Evolutionary conservation across 2,113 vertebrate species (phyloP), one percentile per base, ranked within the genome.

Genomic region (Tyto alba): DNA sequence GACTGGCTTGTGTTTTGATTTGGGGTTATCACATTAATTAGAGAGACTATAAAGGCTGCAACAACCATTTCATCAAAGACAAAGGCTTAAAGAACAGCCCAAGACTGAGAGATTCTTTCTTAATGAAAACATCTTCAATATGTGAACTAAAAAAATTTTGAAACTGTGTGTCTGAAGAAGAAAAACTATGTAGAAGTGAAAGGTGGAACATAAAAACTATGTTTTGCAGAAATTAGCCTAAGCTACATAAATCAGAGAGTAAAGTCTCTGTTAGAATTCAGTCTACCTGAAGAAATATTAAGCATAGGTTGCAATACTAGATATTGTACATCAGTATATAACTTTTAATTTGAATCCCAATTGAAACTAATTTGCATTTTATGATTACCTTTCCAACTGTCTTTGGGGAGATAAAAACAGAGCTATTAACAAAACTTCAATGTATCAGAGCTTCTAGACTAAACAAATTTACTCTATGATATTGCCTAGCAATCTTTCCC

Each of bases 341-440:
- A 86, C 84, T 96, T 97, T 95, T 90, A 97, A 97, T 95, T 97
- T 93, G 16, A 63, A 97, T 72, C 34, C 66, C 40, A 84, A 88
- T 75, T 66, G 60, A 96, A 98, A 81, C 91, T 96, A 95, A 98
- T 98, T 98, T 98, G 71, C 96, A 97, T 98, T 74, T 74, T 97
- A 97, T 98, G 97, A 97, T 98, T 98, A 97, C 83, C 75, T 98
- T 96, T 95, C 93, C 29, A 64, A 97, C 85, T 93, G 71, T 96
- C 95, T 98, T 97, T 94, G 52, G 79, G 84, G 77, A 98, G 93
- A 98, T 96, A 97, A 98, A 98, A 97, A 88, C 38, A 95, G 43
- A 89, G 74, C 43, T 93, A 93, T 95, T 97, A 97, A 97, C 68
- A 91, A 96, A 97, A 94, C 41, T 63, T 95, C 95, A 96, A 96